phyloP scores from a whole-genome alignment of 2,797 vertebrate species.

The Pelodytes ibericus region DNA sequence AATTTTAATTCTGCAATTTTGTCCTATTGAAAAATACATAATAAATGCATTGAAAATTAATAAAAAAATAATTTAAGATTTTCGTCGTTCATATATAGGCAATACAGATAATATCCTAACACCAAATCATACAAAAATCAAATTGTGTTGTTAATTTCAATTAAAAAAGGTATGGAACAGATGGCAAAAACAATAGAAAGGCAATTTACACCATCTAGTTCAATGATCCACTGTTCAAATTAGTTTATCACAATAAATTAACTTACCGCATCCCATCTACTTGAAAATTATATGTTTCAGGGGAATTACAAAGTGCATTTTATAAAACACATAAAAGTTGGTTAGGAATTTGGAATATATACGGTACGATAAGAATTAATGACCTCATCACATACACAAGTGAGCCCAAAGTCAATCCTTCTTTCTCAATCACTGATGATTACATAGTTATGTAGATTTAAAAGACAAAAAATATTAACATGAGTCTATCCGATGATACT shows the following conservation, averaged over 20 bases:
- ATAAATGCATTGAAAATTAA: no score
- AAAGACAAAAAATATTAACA: no score
- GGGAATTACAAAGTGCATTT: no score
- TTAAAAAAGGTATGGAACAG: conserved; percentile 26
- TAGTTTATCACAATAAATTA: neutral
- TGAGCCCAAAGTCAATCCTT: no score
- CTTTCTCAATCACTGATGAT: no score
- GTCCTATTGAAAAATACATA: no score
- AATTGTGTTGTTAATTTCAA: conserved; percentile 28
- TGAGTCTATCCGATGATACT: no score
- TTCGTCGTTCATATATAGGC: neutral
- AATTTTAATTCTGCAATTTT: no score
- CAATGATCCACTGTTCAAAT: conserved; percentile 16
- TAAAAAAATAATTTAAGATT: neutral
- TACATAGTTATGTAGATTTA: no score
- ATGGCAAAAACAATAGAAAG: conserved; percentile 25
- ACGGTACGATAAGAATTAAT: no score
- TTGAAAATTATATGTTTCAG: neutral
- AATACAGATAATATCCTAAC: neutral
- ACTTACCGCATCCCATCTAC: neutral
- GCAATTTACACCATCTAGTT: conserved; percentile 14
- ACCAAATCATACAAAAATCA: conserved; percentile 1
- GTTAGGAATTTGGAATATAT: neutral
- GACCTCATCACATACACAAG: no score
- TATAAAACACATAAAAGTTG: no score